Evolutionary conservation across 2,113 vertebrate species (phyloP), one percentile per base, ranked within the genome.

Genomic region (Malurus alboscapulatus): DNA sequence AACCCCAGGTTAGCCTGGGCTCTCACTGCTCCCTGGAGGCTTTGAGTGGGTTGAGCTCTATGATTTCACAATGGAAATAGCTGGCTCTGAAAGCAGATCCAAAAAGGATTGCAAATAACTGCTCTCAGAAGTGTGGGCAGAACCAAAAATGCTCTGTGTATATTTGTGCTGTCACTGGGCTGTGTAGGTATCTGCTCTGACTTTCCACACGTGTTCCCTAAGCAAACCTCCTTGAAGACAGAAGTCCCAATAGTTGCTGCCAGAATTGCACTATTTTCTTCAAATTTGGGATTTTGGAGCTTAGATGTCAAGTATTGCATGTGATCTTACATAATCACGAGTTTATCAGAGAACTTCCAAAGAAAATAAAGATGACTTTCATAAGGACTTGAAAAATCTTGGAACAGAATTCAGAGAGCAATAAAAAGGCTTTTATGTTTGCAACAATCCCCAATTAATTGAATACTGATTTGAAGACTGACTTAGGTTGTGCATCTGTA

Each of bases 121-220:
- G 17, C 38, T 65, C 47, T 48, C 14, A 63, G 50, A 80, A 57
- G 30, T 3, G 14, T 50, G 47, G 40, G 30, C 69, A 87, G 55
- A 76, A 36, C 14, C 67, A 57, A 42, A 38, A 8, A 1, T 20
- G 54, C 44, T 62, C 15, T 20, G 3, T 11, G 2, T 21, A 3
- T 66, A 2, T 25, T 50, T 27, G 3, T 27, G 17, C 10, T 85
- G 25, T 45, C 66, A 17, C 6, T 71, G 32, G 17, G n/a, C 3
- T 27, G 0, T 22, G 10, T 14, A 30, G 34, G 2, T 62, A 58
- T 2, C 61, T 74, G 10, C 54, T 69, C 12, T 36, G n/a, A 53
- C 12, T 42, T 63, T 29, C 6, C 30, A 26, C 29, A 7, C 0
- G 0, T 12, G 0, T 47, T 67, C 14, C 44, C 32, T 50, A 32